These are phyloP conservation scores for Anguilla japonica DNA, from an alignment of 2,113 vertebrate genomes.

Conservation along the genomic window DNA sequence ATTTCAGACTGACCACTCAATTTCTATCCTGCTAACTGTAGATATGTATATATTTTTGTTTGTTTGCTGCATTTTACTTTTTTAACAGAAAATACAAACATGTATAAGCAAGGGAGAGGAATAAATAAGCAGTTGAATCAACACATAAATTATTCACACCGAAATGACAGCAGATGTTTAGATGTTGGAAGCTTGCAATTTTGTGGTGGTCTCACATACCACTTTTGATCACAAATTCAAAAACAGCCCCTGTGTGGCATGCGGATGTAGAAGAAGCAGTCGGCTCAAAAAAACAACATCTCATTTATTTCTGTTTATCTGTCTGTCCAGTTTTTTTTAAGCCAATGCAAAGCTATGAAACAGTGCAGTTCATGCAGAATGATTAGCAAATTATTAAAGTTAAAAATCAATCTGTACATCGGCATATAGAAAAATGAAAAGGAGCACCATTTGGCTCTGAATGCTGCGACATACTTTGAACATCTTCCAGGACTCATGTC, in stretches of 20 bases:
- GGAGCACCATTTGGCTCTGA: background rate
- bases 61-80: constrained; percentile 60
- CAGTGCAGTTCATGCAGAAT: background rate
- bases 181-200: constrained; percentile 57
- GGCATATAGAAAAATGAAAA: background rate
- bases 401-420: background rate
- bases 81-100: constrained; percentile 39
- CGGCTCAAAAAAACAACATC: constrained; percentile 39
- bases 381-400: background rate
- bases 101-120: constrained; percentile 23
- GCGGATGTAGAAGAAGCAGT: constrained; percentile 36
- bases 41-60: constrained; percentile 34
- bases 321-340: constrained; percentile 35
- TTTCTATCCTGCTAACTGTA: background rate
- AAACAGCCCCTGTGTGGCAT: constrained; percentile 60
- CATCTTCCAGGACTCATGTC: background rate
- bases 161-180: constrained; percentile 70
- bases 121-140: constrained; percentile 57
- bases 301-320: constrained; percentile 16
- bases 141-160: constrained; percentile 70
- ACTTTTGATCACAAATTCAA: constrained; percentile 71
- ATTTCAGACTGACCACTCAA: background rate
- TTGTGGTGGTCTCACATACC: constrained; percentile 53
- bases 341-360: background rate
- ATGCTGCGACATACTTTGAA: background rate